phyloP scores from a whole-genome alignment of 2,888 invertebrate species.

The Drosophila histrio region DNA sequence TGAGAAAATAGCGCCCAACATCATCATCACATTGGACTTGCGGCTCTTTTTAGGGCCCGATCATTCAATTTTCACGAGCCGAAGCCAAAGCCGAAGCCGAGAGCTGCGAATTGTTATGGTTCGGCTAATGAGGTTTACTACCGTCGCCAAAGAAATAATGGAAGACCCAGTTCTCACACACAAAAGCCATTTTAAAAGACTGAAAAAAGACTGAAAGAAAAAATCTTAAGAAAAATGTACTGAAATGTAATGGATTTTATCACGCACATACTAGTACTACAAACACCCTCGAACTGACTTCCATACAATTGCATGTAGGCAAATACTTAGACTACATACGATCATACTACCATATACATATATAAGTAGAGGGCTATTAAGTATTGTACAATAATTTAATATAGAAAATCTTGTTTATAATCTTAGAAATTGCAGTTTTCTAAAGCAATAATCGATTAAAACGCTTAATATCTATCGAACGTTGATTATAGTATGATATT shows the following conservation, averaged over 20 bases:
- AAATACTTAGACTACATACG: neutral
- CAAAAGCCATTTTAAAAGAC: conserved; percentile 60
- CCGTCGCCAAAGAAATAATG: conserved; percentile 63
- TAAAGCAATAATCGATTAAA: neutral
- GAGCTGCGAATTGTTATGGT: conserved; percentile 14
- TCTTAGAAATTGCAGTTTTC: neutral
- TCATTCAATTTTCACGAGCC: conserved; percentile 35
- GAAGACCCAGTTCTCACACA: conserved; percentile 78
- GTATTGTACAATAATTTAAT: neutral
- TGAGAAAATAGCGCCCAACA: conserved; percentile 21
- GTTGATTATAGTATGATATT: neutral
- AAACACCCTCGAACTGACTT: conserved; percentile 44
- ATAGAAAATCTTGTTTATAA: neutral
- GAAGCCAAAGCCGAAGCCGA: conserved; percentile 8
- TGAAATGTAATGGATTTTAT: conserved; percentile 76
- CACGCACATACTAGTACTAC: conserved; percentile 63
- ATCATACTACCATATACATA: conserved; percentile 13
- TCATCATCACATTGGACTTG: neutral
- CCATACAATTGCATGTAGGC: conserved; percentile 31
- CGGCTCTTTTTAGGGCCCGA: conserved; percentile 19
- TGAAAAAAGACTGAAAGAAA: too few species aligned
- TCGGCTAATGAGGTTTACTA: conserved; percentile 76
- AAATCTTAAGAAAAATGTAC: conserved; percentile 55
- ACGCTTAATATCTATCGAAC: neutral
- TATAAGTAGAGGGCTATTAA: conserved; percentile 6